phyloP scores from a whole-genome alignment of 2,888 invertebrate genomes.

The Platycheirus albimanus region DNA sequence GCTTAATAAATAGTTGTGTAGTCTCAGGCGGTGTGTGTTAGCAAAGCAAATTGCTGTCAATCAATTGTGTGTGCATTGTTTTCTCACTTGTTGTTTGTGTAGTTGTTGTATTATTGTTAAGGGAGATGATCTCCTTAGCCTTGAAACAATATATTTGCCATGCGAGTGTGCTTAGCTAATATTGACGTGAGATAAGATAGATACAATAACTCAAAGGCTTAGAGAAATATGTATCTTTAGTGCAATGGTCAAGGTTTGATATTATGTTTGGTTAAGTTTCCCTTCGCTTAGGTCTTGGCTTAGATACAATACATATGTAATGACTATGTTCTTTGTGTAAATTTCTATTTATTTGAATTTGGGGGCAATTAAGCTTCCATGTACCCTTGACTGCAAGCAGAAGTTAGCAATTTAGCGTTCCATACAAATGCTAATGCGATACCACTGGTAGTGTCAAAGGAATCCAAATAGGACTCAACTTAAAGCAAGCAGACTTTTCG shows the following conservation, averaged over 20 bases:
- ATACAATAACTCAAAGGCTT: neutral
- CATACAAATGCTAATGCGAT: no score
- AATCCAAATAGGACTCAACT: no score
- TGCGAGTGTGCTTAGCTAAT: constrained; percentile 9
- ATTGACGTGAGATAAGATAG: constrained; percentile 21
- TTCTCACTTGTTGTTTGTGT: constrained; percentile 7
- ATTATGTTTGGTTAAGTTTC: neutral
- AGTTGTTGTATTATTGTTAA: no score
- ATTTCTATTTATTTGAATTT: no score
- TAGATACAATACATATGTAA: no score
- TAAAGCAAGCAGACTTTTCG: no score
- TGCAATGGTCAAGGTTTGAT: constrained; percentile 12
- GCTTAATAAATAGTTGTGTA: constrained; percentile 20
- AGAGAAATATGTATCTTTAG: neutral
- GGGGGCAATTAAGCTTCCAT: no score
- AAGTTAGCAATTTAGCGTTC: no score
- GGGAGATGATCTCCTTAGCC: constrained; percentile 13
- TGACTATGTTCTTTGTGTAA: no score
- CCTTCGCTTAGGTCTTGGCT: no score
- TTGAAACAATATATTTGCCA: constrained; percentile 16
- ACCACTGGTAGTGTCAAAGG: no score
- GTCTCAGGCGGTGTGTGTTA: constrained; percentile 23
- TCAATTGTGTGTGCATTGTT: constrained; percentile 1
- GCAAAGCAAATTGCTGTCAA: constrained; percentile 29
- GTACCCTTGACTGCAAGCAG: no score